Conservation (phyloP, 2,113 vertebrate genomes). For the Passer montanus region DNA sequence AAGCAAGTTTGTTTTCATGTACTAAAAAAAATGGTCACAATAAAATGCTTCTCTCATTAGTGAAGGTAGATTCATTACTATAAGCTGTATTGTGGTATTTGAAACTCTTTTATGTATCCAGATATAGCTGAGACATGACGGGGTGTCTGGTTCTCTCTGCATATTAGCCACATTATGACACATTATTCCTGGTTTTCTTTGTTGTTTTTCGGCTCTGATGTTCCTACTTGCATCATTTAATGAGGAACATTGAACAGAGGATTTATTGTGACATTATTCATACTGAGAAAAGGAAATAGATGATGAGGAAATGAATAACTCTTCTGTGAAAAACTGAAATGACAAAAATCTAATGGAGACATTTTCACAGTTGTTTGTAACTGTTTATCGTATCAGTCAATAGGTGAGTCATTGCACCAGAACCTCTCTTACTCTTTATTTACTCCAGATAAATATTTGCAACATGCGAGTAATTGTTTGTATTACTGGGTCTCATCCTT, state of each 20-base stretch:
- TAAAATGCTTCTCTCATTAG: background rate
- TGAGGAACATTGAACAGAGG: background rate
- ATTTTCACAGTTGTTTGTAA: background rate
- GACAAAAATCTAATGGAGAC: background rate
- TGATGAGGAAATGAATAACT: conserved; percentile 14
- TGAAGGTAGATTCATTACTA: background rate
- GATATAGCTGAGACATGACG: background rate
- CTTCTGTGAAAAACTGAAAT: background rate
- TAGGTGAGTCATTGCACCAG: background rate
- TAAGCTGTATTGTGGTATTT: background rate
- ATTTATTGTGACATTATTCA: background rate
- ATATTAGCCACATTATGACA: background rate
- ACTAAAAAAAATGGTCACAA: background rate
- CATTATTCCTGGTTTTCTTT: background rate
- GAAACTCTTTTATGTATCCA: background rate
- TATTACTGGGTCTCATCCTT: background rate
- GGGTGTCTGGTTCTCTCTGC: background rate
- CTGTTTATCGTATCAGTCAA: background rate
- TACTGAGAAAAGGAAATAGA: conserved; percentile 10
- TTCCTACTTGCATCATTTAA: background rate
- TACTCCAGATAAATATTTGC: conserved; percentile 28
- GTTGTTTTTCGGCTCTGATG: background rate
- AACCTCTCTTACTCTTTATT: background rate
- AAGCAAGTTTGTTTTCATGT: background rate
- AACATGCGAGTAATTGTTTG: conserved; percentile 32